These are phyloP conservation scores for Ligdia adustata DNA, from an alignment of 2,888 invertebrate genomes.

Conservation along the genomic window DNA sequence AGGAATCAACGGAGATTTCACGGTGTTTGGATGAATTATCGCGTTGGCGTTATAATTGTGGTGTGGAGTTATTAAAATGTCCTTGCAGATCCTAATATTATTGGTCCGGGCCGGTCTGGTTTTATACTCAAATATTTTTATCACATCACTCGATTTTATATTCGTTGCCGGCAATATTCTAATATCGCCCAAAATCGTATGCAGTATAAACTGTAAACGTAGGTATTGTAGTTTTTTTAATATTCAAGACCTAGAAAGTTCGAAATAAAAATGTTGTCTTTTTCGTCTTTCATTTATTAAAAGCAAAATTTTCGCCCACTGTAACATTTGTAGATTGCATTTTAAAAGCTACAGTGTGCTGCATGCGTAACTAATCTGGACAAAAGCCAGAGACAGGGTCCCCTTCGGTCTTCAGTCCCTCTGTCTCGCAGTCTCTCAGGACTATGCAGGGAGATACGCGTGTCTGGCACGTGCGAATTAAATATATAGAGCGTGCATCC, in stretches of 20 bases:
- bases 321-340: constrained; percentile 30
- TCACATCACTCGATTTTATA: no score
- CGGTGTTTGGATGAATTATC: constrained; percentile 13
- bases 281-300: no score
- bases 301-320: no score
- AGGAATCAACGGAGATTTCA: constrained; percentile 26
- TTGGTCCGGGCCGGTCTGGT: no score
- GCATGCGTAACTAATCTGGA: constrained; percentile 52
- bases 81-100: no score
- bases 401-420: constrained; percentile 19
- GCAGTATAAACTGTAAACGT: no score
- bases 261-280: no score
- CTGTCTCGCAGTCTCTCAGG: constrained; percentile 7
- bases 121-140: no score
- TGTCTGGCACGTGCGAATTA: constrained; percentile 52
- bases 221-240: no score
- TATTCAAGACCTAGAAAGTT: no score
- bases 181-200: no score
- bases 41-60: constrained; percentile 1
- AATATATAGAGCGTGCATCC: constrained; percentile 52
- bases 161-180: no score
- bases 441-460: constrained; percentile 34
- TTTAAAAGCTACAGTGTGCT: constrained; percentile 36
- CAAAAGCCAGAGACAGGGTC: constrained; percentile 32
- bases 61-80: neutral